These are phyloP conservation scores for Orbicella faveolata DNA, from an alignment of 64 coral and sea anemone genomes.

Conservation along the genomic window DNA sequence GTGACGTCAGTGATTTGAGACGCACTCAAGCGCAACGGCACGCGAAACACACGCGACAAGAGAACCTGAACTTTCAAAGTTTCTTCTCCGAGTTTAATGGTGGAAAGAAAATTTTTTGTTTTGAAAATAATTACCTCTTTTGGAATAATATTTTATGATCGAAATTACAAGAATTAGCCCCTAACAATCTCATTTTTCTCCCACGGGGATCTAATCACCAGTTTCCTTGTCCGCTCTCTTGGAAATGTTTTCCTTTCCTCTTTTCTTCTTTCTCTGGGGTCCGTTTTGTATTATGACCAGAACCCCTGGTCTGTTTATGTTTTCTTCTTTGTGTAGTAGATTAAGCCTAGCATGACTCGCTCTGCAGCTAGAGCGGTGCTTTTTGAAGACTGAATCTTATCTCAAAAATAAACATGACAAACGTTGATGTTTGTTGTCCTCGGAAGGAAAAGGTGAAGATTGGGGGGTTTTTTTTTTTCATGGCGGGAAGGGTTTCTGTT, in stretches of 20 bases:
- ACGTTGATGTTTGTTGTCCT: background rate
- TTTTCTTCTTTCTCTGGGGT: background rate
- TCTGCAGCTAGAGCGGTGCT: background rate
- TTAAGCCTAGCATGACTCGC: background rate
- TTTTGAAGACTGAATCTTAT: slow-evolving; percentile 43
- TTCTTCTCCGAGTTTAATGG: background rate
- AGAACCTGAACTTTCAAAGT: background rate
- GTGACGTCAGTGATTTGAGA: slow-evolving; percentile 23
- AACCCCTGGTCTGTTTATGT: background rate
- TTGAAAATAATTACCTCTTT: background rate
- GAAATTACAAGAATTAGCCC: background rate
- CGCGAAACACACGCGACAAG: slow-evolving; percentile 9
- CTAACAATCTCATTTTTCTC: slow-evolving; percentile 4
- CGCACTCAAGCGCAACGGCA: background rate
- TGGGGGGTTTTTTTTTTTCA: background rate
- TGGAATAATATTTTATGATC: background rate
- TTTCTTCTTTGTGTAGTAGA: background rate
- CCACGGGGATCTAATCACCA: slow-evolving; percentile 22
- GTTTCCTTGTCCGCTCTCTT: background rate
- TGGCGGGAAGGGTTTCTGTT: background rate
- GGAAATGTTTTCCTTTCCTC: background rate
- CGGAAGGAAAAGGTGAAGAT: background rate
- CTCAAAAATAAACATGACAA: slow-evolving; percentile 34
- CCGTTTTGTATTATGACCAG: slow-evolving; percentile 11
- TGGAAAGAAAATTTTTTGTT: background rate